Evolutionary conservation across 2,888 invertebrate species (phyloP).

Genomic region (Spilarctia lutea): DNA sequence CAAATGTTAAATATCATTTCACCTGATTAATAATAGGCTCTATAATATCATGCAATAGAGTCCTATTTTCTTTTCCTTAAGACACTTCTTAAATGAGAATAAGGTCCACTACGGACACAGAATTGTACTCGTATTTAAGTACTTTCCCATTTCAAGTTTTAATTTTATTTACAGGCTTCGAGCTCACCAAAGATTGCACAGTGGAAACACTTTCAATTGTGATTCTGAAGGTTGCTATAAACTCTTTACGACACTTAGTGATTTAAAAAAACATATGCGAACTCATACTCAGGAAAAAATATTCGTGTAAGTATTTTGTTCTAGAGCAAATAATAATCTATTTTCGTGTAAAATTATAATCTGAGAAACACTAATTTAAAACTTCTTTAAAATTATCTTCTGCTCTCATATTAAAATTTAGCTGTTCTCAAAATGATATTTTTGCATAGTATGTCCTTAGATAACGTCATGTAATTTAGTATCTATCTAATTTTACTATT

Average conservation of each 20-base stretch:
- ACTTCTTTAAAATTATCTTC: no score
- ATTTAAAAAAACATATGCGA: slow-evolving; percentile 93
- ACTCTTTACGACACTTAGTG: slow-evolving; percentile 94
- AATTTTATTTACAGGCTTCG: slow-evolving; percentile 80
- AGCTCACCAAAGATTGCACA: slow-evolving; percentile 94
- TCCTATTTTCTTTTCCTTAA: background rate
- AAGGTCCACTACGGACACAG: background rate
- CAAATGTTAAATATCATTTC: background rate
- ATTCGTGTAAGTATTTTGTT: slow-evolving; percentile 86
- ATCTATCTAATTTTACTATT: no score
- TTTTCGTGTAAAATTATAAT: background rate
- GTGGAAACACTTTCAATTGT: slow-evolving; percentile 95
- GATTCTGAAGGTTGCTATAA: slow-evolving; percentile 91
- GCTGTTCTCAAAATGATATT: no score
- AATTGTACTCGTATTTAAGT: background rate
- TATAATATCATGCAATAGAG: background rate
- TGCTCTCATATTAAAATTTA: no score
- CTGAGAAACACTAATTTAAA: background rate
- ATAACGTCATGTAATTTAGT: no score
- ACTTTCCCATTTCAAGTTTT: background rate
- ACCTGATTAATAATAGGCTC: background rate
- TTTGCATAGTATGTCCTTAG: no score
- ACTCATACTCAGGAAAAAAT: slow-evolving; percentile 94
- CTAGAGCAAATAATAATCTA: no score
- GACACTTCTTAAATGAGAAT: background rate